Base-by-base conservation (phyloP, 2,888 invertebrate species). In the Scelioninae gen. 1 region DNA sequence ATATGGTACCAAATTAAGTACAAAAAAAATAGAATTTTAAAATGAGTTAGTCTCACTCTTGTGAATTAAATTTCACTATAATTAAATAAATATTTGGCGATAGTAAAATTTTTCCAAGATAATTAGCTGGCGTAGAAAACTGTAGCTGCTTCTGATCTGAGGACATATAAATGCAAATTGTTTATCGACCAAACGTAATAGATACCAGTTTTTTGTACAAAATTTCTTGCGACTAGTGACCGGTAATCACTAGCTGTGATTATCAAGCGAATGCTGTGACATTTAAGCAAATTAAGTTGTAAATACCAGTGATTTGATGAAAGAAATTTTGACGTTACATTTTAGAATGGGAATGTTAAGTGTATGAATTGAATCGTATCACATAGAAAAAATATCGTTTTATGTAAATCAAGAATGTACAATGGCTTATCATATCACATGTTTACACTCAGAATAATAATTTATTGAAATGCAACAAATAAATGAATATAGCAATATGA, bases 361-460 rank as follows among this genome's bases (percentile, higher is more conserved):
- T 16, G 65, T 65, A 68, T 76, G 23, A 76, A 58, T 77, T 78
- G 55, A 71, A 78, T 78, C 69, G 68, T 69, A 63, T 77, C 77
- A 69, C 69, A 77, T 53, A 11, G n/a, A 45, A 45, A 9, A 15
- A 66, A 40, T 13, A 32, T 38, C 2, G 23, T 23, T 23, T 23
- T 23, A 23, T 23, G 23, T 23, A 4, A 23, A 23, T 23, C 4
- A 23, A 31, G 43, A 56, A 86, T 87, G 86, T 88, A 87, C 87
- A 89, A 88, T 74, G 87, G 88, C 87, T 85, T 87, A 85, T 89
- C 90, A 90, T 90, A 90, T 90, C 89, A 89, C 81, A 23, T 23
- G 23, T 23, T 1, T 23, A 23, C 23, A 23, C 2, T 23, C 23
- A 23, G 23, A 23, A 23, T 2, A 23, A 23, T 2, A 23, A 23